Evolutionary conservation across 1,140 invertebrate genomes (phyloP).

Genomic region (Hyles vespertilio): DNA sequence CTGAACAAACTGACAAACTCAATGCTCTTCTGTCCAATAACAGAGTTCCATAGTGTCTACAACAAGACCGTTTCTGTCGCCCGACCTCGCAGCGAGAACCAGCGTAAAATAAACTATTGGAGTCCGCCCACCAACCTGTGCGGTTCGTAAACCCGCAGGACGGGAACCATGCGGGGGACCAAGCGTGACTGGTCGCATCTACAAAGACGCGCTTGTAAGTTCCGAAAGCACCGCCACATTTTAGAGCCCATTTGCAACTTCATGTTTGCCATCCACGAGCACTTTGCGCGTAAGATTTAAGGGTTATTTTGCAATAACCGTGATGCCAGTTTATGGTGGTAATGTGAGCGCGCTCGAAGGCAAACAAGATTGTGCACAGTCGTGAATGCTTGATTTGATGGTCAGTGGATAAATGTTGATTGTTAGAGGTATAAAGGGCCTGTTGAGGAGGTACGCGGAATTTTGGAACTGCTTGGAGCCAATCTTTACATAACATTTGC

Average conservation of each 20-base stretch:
- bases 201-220: slow-evolving; percentile 63
- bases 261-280: slow-evolving; percentile 24
- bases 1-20: slow-evolving; percentile 42
- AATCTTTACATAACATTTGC: too few species aligned
- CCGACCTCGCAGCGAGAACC: slow-evolving; percentile 44
- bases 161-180: slow-evolving; percentile 37
- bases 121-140: slow-evolving; percentile 17
- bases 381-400: slow-evolving; percentile 48
- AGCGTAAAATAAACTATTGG: slow-evolving; percentile 24
- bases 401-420: slow-evolving; percentile 32
- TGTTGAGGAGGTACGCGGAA: slow-evolving; percentile 4
- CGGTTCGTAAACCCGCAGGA: slow-evolving; percentile 14
- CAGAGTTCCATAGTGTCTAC: slow-evolving; percentile 56
- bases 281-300: slow-evolving; percentile 29
- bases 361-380: slow-evolving; percentile 56
- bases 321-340: slow-evolving; percentile 13
- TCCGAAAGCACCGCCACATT: slow-evolving; percentile 57
- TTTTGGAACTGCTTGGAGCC: too few species aligned
- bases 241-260: slow-evolving; percentile 44
- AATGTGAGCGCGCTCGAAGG: slow-evolving; percentile 48
- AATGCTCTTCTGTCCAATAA: slow-evolving; percentile 60
- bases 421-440: slow-evolving; percentile 24
- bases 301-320: slow-evolving; percentile 31
- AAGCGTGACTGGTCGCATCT: slow-evolving; percentile 38
- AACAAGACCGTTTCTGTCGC: slow-evolving; percentile 57